phyloP scores from a whole-genome alignment of 2,113 vertebrate genomes.

The Pantherophis guttatus region DNA sequence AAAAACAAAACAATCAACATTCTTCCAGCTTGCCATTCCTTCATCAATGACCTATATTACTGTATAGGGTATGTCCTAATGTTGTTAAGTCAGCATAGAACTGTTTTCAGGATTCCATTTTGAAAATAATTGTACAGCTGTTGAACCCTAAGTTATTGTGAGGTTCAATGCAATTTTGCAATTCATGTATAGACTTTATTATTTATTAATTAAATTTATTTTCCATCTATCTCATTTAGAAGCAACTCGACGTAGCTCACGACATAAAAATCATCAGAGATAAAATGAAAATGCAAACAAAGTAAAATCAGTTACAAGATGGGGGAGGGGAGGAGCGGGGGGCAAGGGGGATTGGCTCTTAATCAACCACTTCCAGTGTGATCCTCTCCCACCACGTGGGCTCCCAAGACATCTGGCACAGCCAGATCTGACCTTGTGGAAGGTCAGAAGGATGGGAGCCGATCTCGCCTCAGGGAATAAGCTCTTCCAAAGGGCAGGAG shows the following conservation, averaged over 20 bases:
- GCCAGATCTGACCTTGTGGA: neutral
- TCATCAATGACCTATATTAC: neutral
- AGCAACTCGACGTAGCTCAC: neutral
- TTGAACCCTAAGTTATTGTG: neutral
- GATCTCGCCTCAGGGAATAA: neutral
- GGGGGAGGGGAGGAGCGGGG: rapidly evolving
- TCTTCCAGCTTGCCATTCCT: neutral
- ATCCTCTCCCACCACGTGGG: neutral
- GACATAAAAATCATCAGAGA: neutral
- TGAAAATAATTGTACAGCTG: neutral
- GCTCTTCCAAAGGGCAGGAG: neutral
- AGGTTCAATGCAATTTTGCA: neutral
- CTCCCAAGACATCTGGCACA: neutral
- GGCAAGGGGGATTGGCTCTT: no score
- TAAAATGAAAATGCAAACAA: neutral
- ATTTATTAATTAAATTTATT: neutral
- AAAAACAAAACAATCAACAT: neutral
- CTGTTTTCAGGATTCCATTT: neutral
- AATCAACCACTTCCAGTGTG: neutral
- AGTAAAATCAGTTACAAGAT: neutral
- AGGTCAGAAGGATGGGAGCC: neutral
- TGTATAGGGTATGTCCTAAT: neutral
- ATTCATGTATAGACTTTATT: neutral
- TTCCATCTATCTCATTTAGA: neutral
- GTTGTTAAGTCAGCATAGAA: neutral